A percentile compares a stretch with the other conserved stretches of the same genome.
Evolutionary conservation across 2,113 vertebrate species (phyloP).

Genomic region (Oxyura jamaicensis): DNA sequence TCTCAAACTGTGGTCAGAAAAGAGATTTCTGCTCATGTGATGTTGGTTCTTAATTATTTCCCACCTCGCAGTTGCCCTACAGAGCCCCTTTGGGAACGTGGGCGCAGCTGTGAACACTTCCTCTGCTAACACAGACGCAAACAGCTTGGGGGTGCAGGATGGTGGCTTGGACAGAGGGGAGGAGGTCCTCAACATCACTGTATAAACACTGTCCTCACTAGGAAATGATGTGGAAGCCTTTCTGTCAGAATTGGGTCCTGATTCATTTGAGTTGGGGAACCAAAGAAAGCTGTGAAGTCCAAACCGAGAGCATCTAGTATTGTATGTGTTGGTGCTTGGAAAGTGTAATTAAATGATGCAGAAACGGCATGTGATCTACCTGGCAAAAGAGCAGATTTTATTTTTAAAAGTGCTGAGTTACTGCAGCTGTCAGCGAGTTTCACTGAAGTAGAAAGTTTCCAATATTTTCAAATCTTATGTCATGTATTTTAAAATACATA

Average conservation of each 20-base stretch:
- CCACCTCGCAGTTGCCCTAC: neutral
- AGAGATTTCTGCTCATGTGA: neutral
- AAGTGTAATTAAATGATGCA: neutral
- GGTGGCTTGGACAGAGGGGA: neutral
- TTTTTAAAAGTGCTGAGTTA: neutral
- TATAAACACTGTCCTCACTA: neutral
- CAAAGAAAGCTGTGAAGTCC: neutral
- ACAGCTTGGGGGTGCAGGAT: rapidly evolving
- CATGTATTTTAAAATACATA: neutral
- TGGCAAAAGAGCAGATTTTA: neutral
- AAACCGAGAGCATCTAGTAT: neutral
- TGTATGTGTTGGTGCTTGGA: neutral
- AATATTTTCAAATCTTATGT: neutral
- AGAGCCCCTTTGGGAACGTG: neutral
- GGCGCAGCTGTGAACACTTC: neutral
- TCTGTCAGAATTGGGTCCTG: neutral
- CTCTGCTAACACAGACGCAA: rapidly evolving
- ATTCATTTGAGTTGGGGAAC: neutral
- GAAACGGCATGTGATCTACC: neutral
- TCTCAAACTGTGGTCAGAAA: neutral
- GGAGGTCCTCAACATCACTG: neutral
- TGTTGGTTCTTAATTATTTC: neutral
- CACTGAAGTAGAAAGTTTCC: neutral
- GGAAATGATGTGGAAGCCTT: neutral
- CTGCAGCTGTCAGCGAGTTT: neutral